These are phyloP conservation scores for Zygaena filipendulae DNA, from an alignment of 2,888 invertebrate species.

Conservation along the genomic window DNA sequence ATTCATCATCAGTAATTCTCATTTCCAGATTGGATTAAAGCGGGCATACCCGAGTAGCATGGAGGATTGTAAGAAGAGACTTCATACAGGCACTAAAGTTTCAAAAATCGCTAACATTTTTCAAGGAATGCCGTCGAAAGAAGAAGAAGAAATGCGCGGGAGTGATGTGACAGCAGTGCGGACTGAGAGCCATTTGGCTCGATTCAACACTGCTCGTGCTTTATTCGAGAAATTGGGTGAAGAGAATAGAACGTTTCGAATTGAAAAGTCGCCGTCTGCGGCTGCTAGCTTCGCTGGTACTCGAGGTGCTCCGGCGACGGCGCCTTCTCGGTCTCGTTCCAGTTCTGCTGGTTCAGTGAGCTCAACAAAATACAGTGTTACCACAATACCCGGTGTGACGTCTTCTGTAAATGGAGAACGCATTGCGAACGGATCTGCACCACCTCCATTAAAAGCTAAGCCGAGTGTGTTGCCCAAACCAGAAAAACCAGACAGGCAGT, in stretches of 20 bases:
- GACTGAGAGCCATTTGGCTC: constrained; percentile 89
- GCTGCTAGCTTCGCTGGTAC: constrained; percentile 68
- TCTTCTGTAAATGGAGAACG: constrained; percentile 47
- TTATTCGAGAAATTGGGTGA: constrained; percentile 90
- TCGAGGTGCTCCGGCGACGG: constrained; percentile 57
- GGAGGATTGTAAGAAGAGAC: constrained; percentile 74
- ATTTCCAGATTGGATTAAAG: constrained; percentile 61
- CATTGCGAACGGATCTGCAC: constrained; percentile 52
- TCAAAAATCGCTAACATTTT: constrained; percentile 93
- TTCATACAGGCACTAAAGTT: constrained; percentile 81
- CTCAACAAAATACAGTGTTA: constrained; percentile 62
- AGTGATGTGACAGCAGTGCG: constrained; percentile 80
- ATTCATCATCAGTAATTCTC: too few species aligned
- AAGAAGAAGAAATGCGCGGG: constrained; percentile 61
- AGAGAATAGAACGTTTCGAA: constrained; percentile 72
- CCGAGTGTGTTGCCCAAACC: constrained; percentile 76
- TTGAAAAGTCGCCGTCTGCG: constrained; percentile 70
- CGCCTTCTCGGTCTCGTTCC: constrained; percentile 70
- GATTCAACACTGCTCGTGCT: constrained; percentile 91
- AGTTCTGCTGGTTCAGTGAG: constrained; percentile 76
- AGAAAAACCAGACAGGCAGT: constrained; percentile 85
- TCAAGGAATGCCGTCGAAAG: constrained; percentile 76
- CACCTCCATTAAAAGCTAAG: constrained; percentile 56
- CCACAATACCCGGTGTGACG: constrained; percentile 56
- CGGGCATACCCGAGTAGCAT: constrained; percentile 67